phyloP scores from a whole-genome alignment of 2,888 invertebrate genomes.

The Arctia plantaginis region DNA sequence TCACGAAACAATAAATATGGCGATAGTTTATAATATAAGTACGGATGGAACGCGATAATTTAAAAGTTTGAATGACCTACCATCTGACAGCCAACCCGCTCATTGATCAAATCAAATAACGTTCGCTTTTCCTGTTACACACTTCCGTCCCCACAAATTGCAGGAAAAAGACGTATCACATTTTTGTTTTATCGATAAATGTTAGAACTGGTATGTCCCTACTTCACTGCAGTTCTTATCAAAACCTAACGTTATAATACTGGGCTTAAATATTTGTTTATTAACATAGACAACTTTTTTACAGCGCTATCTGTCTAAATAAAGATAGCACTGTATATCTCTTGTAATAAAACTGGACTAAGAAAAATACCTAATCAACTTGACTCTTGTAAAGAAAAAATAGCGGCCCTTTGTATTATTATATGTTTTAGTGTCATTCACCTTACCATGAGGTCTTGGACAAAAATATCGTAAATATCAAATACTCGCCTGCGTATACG shows the following conservation, averaged over 20 bases:
- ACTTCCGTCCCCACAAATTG: background rate
- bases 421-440: background rate
- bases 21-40: too few relatives aligned
- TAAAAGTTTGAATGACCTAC: too few relatives aligned
- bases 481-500: too few relatives aligned
- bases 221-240: conserved; percentile 77
- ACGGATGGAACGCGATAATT: too few relatives aligned
- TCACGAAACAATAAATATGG: too few relatives aligned
- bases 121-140: background rate
- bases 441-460: background rate
- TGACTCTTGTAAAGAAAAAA: conserved; percentile 1
- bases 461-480: background rate
- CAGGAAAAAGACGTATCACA: too few relatives aligned
- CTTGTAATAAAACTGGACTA: conserved; percentile 12
- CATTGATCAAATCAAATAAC: background rate
- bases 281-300: conserved; percentile 65
- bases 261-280: conserved; percentile 68
- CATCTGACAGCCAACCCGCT: too few relatives aligned
- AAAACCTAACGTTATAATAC: conserved; percentile 70
- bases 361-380: conserved; percentile 10
- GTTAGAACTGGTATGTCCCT: conserved; percentile 49
- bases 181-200: conserved; percentile 49
- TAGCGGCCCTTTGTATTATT: background rate
- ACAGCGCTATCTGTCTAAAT: conserved; percentile 20
- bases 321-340: conserved; percentile 19